These are phyloP conservation scores for Caloenas nicobarica DNA, from an alignment of 2,113 vertebrate genomes.

Conservation along the genomic window DNA sequence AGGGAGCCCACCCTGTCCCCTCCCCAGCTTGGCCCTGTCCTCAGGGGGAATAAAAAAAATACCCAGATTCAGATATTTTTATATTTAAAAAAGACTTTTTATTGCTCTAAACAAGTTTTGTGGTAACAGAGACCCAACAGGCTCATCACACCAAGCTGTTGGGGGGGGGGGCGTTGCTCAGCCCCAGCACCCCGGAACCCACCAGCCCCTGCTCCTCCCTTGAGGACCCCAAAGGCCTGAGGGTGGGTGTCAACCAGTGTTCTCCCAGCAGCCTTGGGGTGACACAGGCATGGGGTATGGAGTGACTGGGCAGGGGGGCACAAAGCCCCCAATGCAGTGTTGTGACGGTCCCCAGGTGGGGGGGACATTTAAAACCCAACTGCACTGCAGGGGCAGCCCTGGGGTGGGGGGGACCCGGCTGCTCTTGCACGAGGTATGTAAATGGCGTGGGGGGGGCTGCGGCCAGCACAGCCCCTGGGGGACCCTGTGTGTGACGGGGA, in stretches of 20 bases:
- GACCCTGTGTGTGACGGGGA: fast-evolving
- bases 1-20: not conserved
- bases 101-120: not conserved
- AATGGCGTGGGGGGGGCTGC: not conserved
- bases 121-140: not conserved
- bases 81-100: not conserved
- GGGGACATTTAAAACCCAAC: not conserved
- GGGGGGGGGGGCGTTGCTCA: fast-evolving
- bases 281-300: not conserved
- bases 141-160: not conserved
- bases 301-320: not conserved
- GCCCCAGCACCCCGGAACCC: not conserved
- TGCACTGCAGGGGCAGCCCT: not conserved
- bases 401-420: fast-evolving
- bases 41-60: not conserved
- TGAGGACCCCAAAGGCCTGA: not conserved
- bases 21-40: too few relatives aligned
- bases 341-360: too few relatives aligned
- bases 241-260: not conserved
- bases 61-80: not conserved
- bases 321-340: fast-evolving
- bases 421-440: constrained; percentile 43
- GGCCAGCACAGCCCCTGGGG: not conserved
- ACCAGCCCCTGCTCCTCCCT: not conserved
- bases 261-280: not conserved